A percentile compares a stretch with the other conserved stretches of the same genome.
Evolutionary conservation across 1,140 invertebrate species (phyloP).

Genomic region (Drosophila micromelanica): DNA sequence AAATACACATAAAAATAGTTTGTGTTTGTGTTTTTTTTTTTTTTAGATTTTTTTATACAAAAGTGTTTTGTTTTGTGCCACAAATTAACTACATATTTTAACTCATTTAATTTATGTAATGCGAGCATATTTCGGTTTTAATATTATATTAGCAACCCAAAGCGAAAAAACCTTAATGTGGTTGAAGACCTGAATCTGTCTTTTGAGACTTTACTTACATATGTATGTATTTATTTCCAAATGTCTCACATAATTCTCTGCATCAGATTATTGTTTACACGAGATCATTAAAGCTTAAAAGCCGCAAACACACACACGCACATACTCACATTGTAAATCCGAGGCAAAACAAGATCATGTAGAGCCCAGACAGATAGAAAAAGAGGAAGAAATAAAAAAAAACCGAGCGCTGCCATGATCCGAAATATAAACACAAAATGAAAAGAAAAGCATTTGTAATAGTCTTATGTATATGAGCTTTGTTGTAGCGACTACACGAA

Average conservation of each 20-base stretch:
- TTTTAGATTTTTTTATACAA: too few species aligned
- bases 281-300: slow-evolving; percentile 61
- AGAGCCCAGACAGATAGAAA: slow-evolving; percentile 32
- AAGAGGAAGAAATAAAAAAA: neutral
- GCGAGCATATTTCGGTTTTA: neutral
- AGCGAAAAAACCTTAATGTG: slow-evolving; percentile 10
- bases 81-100: neutral
- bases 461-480: slow-evolving; percentile 35
- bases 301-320: slow-evolving; percentile 40
- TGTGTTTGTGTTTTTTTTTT: too few species aligned
- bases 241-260: slow-evolving; percentile 39
- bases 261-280: slow-evolving; percentile 46
- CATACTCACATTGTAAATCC: too few species aligned
- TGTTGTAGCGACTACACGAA: slow-evolving; percentile 19
- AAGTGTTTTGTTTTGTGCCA: neutral
- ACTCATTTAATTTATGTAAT: neutral
- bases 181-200: slow-evolving; percentile 49
- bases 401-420: slow-evolving; percentile 49
- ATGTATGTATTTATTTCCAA: slow-evolving; percentile 23
- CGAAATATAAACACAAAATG: slow-evolving; percentile 67
- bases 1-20: slow-evolving; percentile 59
- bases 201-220: slow-evolving; percentile 41
- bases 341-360: slow-evolving; percentile 72
- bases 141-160: slow-evolving; percentile 6
- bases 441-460: slow-evolving; percentile 71